Evolutionary conservation across 2,113 vertebrate genomes (phyloP).

Genomic region (Piprites chloris): DNA sequence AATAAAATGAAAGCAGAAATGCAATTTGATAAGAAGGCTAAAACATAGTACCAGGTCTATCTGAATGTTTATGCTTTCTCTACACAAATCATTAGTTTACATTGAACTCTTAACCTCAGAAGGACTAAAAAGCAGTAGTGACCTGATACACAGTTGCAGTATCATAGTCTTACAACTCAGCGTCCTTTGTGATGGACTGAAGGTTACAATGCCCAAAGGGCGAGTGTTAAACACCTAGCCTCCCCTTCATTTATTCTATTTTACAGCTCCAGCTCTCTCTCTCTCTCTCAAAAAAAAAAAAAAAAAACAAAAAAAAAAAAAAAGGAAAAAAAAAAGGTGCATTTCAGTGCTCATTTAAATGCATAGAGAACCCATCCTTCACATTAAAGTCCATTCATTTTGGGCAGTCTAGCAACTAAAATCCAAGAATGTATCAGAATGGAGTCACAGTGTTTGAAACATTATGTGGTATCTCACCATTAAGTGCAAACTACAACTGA

Average conservation of each 20-base stretch:
- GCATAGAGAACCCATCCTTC: neutral
- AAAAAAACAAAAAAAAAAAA: neutral
- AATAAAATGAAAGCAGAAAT: neutral
- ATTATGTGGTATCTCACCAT: neutral
- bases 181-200: neutral
- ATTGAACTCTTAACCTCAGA: neutral
- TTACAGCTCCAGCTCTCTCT: too few relatives aligned
- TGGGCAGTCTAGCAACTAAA: neutral
- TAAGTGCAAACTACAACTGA: neutral
- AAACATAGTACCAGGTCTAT: neutral
- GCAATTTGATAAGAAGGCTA: slow-evolving; percentile 2
- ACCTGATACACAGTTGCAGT: neutral
- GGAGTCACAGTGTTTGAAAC: neutral
- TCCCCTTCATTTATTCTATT: neutral
- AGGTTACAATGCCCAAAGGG: neutral
- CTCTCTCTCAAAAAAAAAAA: neutral
- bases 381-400: neutral
- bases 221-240: neutral
- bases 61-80: slow-evolving; percentile 10
- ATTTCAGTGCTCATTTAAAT: neutral
- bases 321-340: neutral
- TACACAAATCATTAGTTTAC: neutral
- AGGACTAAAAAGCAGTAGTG: neutral
- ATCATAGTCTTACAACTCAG: neutral
- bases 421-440: neutral